Evolutionary conservation across 2,113 vertebrate species (phyloP).

Genomic region (Helogale parvula): DNA sequence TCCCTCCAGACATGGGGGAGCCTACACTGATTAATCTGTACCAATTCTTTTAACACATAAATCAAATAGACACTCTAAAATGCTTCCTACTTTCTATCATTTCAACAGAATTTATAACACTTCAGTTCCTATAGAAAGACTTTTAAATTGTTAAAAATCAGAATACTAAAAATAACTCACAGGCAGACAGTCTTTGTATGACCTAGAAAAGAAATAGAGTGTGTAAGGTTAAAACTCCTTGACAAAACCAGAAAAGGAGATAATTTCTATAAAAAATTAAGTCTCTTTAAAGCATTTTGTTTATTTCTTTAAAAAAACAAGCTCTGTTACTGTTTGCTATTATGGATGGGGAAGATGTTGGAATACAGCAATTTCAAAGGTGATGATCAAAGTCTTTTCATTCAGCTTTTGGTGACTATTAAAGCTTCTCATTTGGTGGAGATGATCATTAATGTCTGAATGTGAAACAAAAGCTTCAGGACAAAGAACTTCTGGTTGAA

Average conservation of each 20-base stretch:
- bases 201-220: constrained; percentile 64
- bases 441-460: constrained; percentile 86
- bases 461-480: constrained; percentile 87
- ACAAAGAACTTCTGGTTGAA: constrained; percentile 86
- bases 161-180: constrained; percentile 51
- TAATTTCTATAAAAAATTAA: constrained; percentile 67
- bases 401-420: constrained; percentile 85
- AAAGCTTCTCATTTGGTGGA: constrained; percentile 83
- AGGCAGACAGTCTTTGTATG: background rate
- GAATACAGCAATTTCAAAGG: constrained; percentile 81
- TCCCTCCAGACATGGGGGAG: constrained; percentile 33
- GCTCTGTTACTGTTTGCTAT: constrained; percentile 71
- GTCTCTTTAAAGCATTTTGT: constrained; percentile 71
- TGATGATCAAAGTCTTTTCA: constrained; percentile 81
- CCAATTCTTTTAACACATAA: constrained; percentile 50
- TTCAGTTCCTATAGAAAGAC: background rate
- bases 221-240: background rate
- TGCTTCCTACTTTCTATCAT: background rate
- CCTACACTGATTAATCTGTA: background rate
- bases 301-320: constrained; percentile 7
- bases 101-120: constrained; percentile 28
- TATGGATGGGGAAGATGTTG: constrained; percentile 76
- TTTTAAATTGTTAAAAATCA: constrained; percentile 55
- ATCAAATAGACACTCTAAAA: constrained; percentile 33
- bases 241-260: constrained; percentile 44